phyloP scores from a whole-genome alignment of 2,888 invertebrate genomes.

The Lasioglossum lativentre region DNA sequence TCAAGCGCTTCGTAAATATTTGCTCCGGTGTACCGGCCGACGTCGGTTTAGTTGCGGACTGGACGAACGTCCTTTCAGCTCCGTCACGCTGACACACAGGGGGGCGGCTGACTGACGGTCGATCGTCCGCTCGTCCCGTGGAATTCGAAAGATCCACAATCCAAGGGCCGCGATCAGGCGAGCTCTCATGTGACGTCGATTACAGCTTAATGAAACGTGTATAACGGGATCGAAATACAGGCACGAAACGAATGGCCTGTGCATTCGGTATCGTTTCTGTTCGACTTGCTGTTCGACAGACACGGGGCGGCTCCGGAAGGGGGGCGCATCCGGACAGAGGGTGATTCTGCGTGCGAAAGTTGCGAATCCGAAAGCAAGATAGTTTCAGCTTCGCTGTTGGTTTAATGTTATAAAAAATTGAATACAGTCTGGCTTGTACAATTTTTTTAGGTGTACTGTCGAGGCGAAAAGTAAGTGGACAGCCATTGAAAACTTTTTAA shows the following conservation, averaged over 20 bases:
- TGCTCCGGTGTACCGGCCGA: constrained; percentile 64
- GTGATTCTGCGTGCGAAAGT: neutral
- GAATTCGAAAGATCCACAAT: constrained; percentile 25
- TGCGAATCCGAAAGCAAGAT: neutral
- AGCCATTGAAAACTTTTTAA: too few relatives aligned
- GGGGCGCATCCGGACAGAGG: neutral
- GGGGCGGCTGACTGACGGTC: constrained; percentile 3
- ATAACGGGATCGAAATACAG: neutral
- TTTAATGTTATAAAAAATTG: neutral
- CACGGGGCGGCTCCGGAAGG: neutral
- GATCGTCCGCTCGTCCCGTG: constrained; percentile 22
- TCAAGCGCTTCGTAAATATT: constrained; percentile 79
- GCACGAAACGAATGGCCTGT: neutral
- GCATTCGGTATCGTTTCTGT: neutral
- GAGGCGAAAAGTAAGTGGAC: too few relatives aligned
- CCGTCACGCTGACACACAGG: constrained; percentile 2
- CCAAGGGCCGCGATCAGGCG: neutral
- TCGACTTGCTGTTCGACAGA: neutral
- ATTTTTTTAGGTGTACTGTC: neutral
- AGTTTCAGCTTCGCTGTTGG: neutral
- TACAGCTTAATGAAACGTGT: constrained; percentile 3
- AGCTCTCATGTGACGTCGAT: neutral
- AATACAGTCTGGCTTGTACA: neutral
- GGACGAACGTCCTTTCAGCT: constrained; percentile 32
- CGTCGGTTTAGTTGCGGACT: constrained; percentile 34